Evolutionary conservation across 1,140 invertebrate species (phyloP).

Genomic region (Delia radicum): DNA sequence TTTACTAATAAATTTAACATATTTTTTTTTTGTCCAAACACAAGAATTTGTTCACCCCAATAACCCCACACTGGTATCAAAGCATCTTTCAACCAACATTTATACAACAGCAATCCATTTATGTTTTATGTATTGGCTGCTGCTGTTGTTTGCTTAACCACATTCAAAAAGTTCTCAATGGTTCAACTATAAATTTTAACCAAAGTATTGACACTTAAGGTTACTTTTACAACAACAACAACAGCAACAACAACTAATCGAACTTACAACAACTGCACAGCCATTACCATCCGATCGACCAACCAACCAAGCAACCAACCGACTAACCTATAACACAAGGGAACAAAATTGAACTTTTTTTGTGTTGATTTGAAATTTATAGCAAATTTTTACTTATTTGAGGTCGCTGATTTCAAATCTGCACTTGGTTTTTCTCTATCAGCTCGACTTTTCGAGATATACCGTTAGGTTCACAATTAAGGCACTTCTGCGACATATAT

Average conservation of each 20-base stretch:
- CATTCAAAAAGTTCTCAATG: slow-evolving; percentile 12
- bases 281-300: not conserved
- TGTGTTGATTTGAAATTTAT: too few species aligned
- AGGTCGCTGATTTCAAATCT: too few species aligned
- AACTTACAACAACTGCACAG: not conserved
- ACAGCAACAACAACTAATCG: not conserved
- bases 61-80: not conserved
- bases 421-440: too few species aligned
- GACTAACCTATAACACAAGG: slow-evolving; percentile 6
- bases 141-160: slow-evolving; percentile 21
- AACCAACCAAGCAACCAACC: not conserved
- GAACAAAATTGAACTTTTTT: too few species aligned
- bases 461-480: too few species aligned
- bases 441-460: too few species aligned
- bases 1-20: too few species aligned
- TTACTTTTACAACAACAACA: not conserved
- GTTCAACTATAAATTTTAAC: slow-evolving; percentile 22
- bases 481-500: too few species aligned
- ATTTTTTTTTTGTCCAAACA: slow-evolving; percentile 8
- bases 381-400: too few species aligned
- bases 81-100: not conserved
- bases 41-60: not conserved
- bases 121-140: not conserved
- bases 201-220: slow-evolving; percentile 22
- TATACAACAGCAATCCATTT: not conserved